Conservation (phyloP, 1,140 invertebrate species). For the Megathymus violae region DNA sequence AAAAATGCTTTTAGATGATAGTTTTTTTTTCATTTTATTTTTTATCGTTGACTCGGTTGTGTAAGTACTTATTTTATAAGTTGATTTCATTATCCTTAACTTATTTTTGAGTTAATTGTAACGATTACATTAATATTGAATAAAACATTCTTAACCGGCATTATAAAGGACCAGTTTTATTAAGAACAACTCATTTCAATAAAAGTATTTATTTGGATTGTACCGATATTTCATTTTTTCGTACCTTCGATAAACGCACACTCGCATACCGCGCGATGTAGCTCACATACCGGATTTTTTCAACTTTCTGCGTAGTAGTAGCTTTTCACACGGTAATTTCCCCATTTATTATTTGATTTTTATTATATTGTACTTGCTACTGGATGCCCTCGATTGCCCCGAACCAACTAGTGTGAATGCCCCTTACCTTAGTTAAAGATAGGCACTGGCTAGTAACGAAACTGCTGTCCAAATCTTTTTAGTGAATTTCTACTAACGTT, state of each 20-base stretch:
- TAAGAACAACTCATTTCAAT: slow-evolving; percentile 75
- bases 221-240: slow-evolving; percentile 73
- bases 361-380: slow-evolving; percentile 72
- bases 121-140: slow-evolving; percentile 66
- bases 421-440: slow-evolving; percentile 69
- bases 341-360: slow-evolving; percentile 54
- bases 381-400: slow-evolving; percentile 79
- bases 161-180: slow-evolving; percentile 68
- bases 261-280: slow-evolving; percentile 51
- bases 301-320: slow-evolving; percentile 67
- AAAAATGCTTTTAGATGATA: slow-evolving; percentile 58
- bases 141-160: slow-evolving; percentile 76
- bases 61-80: slow-evolving; percentile 82
- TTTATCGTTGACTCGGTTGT: slow-evolving; percentile 79
- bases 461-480: slow-evolving; percentile 67
- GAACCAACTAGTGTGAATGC: slow-evolving; percentile 80
- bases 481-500: slow-evolving; percentile 59
- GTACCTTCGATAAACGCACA: slow-evolving; percentile 46
- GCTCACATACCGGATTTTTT: slow-evolving; percentile 81
- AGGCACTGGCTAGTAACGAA: slow-evolving; percentile 75
- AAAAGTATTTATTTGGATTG: slow-evolving; percentile 78
- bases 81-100: slow-evolving; percentile 68
- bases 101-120: slow-evolving; percentile 74
- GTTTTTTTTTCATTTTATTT: slow-evolving; percentile 62
- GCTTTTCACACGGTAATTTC: slow-evolving; percentile 74